A percentile compares a stretch with the other conserved stretches of the same genome.
Conservation (phyloP, 2,113 vertebrate genomes). For the Eonycteris spelaea region DNA sequence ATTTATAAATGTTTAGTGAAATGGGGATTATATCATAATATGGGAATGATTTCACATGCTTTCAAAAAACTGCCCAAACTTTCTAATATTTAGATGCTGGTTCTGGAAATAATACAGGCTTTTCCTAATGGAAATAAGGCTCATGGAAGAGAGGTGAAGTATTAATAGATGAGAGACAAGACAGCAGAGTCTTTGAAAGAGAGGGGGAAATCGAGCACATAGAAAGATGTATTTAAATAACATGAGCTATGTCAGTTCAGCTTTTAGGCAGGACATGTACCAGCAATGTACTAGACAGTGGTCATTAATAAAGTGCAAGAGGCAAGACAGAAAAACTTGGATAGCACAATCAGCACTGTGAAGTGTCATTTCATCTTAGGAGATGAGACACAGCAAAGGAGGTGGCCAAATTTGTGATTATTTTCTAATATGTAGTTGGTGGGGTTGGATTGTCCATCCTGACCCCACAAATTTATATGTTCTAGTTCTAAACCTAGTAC, state of each 20-base stretch:
- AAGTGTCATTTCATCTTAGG: background rate
- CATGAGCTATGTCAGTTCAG: background rate
- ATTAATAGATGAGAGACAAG: background rate
- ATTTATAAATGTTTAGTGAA: slow-evolving; percentile 30
- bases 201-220: background rate
- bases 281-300: background rate
- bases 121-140: background rate
- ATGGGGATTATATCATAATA: background rate
- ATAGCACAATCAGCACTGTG: background rate
- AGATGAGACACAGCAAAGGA: background rate
- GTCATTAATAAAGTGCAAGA: background rate
- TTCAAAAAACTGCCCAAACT: background rate
- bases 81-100: background rate
- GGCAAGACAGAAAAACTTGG: background rate
- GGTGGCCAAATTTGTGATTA: background rate
- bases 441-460: background rate
- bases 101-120: background rate
- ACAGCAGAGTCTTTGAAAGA: background rate
- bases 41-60: background rate
- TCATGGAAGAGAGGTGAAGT: background rate
- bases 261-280: background rate
- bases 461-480: background rate
- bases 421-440: background rate
- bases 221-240: background rate
- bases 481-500: background rate